Evolutionary conservation across 2,113 vertebrate genomes (phyloP).

Genomic region (Erinaceus europaeus): DNA sequence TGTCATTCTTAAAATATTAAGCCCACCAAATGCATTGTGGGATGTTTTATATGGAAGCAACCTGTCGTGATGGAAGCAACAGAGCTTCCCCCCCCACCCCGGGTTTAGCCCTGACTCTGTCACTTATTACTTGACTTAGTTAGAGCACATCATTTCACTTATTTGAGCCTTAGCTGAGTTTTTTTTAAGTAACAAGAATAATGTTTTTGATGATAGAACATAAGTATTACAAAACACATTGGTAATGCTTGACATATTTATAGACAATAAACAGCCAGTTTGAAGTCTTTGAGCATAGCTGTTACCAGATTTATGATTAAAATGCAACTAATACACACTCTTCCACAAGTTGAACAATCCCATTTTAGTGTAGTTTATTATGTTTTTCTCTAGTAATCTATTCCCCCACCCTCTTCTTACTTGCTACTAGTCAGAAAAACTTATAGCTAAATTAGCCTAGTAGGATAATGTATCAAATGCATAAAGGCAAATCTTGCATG

Average conservation of each 20-base stretch:
- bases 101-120: neutral
- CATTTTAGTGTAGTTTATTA: neutral
- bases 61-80: neutral
- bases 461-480: neutral
- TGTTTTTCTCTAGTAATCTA: neutral
- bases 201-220: neutral
- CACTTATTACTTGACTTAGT: neutral
- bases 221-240: neutral
- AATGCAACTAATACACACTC: neutral
- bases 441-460: neutral
- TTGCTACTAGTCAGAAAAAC: neutral
- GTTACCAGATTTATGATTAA: constrained; percentile 4
- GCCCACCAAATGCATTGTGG: neutral
- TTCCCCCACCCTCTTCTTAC: neutral
- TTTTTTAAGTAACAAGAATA: neutral
- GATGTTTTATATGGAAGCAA: neutral
- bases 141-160: neutral
- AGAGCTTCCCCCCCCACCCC: neutral
- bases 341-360: neutral
- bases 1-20: constrained; percentile 30
- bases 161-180: neutral
- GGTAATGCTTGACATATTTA: neutral
- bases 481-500: neutral
- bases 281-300: neutral
- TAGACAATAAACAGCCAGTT: neutral